These are phyloP conservation scores for Ennomos quercinarius DNA, from an alignment of 2,888 invertebrate species.

Conservation along the genomic window DNA sequence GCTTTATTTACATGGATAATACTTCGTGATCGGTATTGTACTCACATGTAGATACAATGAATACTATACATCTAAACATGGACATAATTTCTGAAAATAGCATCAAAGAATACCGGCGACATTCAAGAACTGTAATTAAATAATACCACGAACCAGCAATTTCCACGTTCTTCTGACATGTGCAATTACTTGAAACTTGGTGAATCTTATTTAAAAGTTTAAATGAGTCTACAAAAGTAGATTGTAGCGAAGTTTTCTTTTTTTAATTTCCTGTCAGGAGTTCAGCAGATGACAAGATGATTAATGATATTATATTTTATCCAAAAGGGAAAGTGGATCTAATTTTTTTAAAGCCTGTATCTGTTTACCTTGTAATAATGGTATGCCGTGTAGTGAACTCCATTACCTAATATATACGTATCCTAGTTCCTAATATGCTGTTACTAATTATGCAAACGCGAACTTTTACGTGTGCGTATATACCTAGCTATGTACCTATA, in stretches of 20 bases:
- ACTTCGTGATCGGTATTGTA: too few relatives aligned
- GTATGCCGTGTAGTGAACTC: too few relatives aligned
- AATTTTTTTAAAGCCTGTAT: neutral
- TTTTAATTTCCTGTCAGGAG: constrained; percentile 24
- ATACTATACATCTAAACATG: neutral
- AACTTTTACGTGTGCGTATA: too few relatives aligned
- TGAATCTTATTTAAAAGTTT: constrained; percentile 51
- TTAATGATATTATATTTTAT: constrained; percentile 14
- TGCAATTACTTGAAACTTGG: constrained; percentile 23
- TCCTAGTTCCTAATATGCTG: too few relatives aligned
- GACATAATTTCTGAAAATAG: neutral
- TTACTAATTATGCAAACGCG: too few relatives aligned
- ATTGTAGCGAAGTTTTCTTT: constrained; percentile 22
- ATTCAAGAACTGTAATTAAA: constrained; percentile 11
- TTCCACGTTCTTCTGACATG: constrained; percentile 20
- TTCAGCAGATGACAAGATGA: constrained; percentile 25
- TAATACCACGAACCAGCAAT: constrained; percentile 9
- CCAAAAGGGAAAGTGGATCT: constrained; percentile 10
- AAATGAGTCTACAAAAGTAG: constrained; percentile 22
- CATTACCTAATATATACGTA: too few relatives aligned
- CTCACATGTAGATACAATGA: too few relatives aligned
- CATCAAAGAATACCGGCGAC: constrained; percentile 13
- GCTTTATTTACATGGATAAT: too few relatives aligned
- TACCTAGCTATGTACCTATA: too few relatives aligned
- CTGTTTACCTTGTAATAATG: too few relatives aligned